Base-by-base conservation (phyloP, 1,140 invertebrate genomes). In the Papilio helenus region DNA sequence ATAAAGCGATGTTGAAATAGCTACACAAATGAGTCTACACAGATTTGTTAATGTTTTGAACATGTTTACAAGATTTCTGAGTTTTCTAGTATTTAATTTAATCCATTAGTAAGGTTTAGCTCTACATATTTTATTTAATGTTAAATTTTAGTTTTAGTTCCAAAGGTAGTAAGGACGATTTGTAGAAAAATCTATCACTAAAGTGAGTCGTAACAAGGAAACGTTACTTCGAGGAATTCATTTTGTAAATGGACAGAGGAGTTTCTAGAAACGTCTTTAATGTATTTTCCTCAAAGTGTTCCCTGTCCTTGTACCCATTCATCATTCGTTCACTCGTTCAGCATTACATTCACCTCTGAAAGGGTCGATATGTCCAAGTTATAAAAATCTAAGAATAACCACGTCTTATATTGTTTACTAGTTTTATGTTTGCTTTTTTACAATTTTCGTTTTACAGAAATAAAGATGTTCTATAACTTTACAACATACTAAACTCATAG, bases 311-410 rank as follows among this genome's bases (percentile, higher is more conserved):
- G 51, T 29, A 3, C 61, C 23, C 10, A 65, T 61, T 23, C 12
- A 65, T 65, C 61, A 65, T 73, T 46, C 72, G 42, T 73, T 72
- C 68, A 72, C 34, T 72, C 68, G 26, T 72, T 73, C 72, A 42
- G 72, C 20, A 44, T 73, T 73, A 73, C 72, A 73, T 73, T 73
- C 10, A 73, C 12, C 72, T 3, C 12, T 26, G 20, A 8, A 23
- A 73, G 44, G 20, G 42, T 16, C 72, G 72, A 73, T 49, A 73
- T 49, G 20, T 16, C 14, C 20, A 49, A 46, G 44, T 26, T 49
- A 49, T 51, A 26, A 23, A 74, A 74, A 49, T 74, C 71, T 9
- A 18, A 72, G 12, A 34, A 42, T 44, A 26, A 74, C 72, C 10
- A 44, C 14, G 42, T 3, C n/a, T 73, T 29, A 14, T 23, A 39